Evolutionary conservation across 2,797 vertebrate genomes (phyloP).

Genomic region (Diplodus sargus): DNA sequence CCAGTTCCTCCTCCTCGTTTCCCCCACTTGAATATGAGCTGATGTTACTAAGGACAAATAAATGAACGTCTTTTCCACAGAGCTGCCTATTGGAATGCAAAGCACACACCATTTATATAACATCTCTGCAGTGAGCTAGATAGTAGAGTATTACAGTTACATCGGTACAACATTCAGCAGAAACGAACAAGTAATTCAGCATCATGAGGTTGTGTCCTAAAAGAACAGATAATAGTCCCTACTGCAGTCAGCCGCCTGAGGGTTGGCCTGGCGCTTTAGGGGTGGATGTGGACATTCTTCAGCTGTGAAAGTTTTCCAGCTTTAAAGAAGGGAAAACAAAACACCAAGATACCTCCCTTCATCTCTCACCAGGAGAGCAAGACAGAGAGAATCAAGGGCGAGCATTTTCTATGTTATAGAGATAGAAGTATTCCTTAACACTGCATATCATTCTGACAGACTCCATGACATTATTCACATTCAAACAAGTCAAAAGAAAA

Average conservation of each 20-base stretch:
- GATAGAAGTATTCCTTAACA: conserved; percentile 68
- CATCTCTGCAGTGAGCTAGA: conserved; percentile 76
- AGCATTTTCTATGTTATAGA: conserved; percentile 54
- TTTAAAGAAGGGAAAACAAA: conserved; percentile 37
- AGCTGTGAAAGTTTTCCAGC: conserved; percentile 72
- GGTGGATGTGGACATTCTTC: conserved; percentile 78
- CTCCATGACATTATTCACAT: conserved; percentile 72
- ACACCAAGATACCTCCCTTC: conserved; percentile 46
- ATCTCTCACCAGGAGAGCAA: conserved; percentile 76
- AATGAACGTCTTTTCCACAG: conserved; percentile 62
- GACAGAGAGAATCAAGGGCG: conserved; percentile 53
- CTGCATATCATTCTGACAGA: conserved; percentile 74
- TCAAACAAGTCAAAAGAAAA: conserved; percentile 65
- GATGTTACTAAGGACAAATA: conserved; percentile 61
- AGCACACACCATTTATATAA: conserved; percentile 74
- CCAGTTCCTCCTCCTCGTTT: conserved; percentile 30
- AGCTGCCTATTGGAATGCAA: conserved; percentile 77
- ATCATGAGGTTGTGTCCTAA: conserved; percentile 61
- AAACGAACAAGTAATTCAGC: conserved; percentile 72
- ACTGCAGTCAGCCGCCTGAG: conserved; percentile 33
- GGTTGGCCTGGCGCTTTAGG: conserved; percentile 23
- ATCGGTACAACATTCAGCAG: conserved; percentile 77
- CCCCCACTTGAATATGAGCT: conserved; percentile 34
- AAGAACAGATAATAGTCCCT: conserved; percentile 56
- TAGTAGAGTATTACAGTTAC: conserved; percentile 75